Percentiles rank a stretch among this genome's conserved stretches.
phyloP scores from a whole-genome alignment of 35 echinoderm and acorn worm species.

The Hemicentrotus pulcherrimus region DNA sequence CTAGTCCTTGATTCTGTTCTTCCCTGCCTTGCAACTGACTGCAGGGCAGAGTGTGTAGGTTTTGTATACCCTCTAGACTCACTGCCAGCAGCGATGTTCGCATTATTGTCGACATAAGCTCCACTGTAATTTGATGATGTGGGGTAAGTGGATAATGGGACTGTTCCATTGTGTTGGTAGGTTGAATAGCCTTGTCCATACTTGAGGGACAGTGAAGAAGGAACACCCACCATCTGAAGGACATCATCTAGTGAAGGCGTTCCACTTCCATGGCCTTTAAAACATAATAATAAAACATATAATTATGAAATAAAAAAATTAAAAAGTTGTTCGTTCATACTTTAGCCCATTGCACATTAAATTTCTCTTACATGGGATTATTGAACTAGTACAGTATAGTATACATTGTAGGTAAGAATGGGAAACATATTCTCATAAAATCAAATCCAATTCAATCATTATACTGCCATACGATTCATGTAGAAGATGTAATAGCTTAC shows the following conservation, averaged over 20 bases:
- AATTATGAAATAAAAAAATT: no score
- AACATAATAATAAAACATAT: no score
- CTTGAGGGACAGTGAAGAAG: constrained; percentile 35
- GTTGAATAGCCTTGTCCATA: constrained; percentile 47
- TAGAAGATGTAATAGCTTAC: no score
- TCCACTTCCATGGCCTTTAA: constrained; percentile 30
- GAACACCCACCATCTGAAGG: constrained; percentile 70
- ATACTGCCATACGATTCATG: no score
- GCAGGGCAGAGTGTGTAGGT: background rate
- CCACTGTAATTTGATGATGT: constrained; percentile 21
- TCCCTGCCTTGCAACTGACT: background rate
- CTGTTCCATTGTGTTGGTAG: constrained; percentile 9
- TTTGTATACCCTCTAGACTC: constrained; percentile 35
- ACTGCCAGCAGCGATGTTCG: constrained; percentile 36
- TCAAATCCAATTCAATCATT: no score
- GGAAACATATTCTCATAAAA: no score
- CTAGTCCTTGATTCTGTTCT: constrained; percentile 22
- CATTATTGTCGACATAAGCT: constrained; percentile 67
- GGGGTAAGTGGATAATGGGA: background rate
- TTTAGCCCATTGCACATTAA: no score
- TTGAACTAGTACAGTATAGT: no score
- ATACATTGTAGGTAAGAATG: no score
- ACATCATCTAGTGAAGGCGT: constrained; percentile 73
- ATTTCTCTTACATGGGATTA: no score
- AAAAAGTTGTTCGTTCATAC: no score